phyloP scores from a whole-genome alignment of 1,140 invertebrate species.

The Stegodyphus dumicola region DNA sequence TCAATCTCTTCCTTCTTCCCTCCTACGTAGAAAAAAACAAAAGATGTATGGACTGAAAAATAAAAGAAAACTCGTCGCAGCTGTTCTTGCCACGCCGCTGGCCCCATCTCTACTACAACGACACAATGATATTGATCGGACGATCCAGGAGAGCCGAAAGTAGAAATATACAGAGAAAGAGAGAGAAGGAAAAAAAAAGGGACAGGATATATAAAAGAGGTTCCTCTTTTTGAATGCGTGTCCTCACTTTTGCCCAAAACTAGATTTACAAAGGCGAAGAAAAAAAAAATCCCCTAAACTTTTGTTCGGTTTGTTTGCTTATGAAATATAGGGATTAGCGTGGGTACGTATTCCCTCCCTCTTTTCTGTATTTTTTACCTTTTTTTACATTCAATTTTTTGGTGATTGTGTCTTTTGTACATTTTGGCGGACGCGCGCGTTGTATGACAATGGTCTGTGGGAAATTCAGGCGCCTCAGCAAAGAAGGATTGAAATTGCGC shows the following conservation, averaged over 20 bases:
- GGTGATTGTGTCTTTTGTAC: slow-evolving; percentile 13
- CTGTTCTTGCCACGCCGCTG: slow-evolving; percentile 23
- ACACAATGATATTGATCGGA: slow-evolving; percentile 37
- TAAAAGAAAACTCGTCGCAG: slow-evolving; percentile 23
- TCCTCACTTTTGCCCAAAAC: slow-evolving; percentile 49
- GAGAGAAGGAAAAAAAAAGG: background rate
- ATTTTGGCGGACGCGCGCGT: background rate
- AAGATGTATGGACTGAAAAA: background rate
- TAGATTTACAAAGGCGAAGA: slow-evolving; percentile 43
- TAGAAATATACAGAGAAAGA: slow-evolving; percentile 12
- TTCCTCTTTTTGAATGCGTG: slow-evolving; percentile 30
- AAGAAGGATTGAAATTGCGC: background rate
- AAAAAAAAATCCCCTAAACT: slow-evolving; percentile 2
- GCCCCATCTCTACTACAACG: background rate
- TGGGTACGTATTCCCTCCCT: slow-evolving; percentile 17
- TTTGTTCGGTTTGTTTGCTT: slow-evolving; percentile 52
- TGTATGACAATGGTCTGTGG: slow-evolving; percentile 2
- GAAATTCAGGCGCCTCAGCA: background rate
- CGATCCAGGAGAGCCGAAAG: slow-evolving; percentile 5
- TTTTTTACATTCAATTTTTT: slow-evolving; percentile 18
- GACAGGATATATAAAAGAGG: slow-evolving; percentile 44
- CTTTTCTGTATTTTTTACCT: background rate
- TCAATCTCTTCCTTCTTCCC: slow-evolving; percentile 21
- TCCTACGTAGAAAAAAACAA: slow-evolving; percentile 9
- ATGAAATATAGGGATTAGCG: slow-evolving; percentile 54